phyloP scores from a whole-genome alignment of 1,140 invertebrate species.

The Lordiphosa stackelbergi region DNA sequence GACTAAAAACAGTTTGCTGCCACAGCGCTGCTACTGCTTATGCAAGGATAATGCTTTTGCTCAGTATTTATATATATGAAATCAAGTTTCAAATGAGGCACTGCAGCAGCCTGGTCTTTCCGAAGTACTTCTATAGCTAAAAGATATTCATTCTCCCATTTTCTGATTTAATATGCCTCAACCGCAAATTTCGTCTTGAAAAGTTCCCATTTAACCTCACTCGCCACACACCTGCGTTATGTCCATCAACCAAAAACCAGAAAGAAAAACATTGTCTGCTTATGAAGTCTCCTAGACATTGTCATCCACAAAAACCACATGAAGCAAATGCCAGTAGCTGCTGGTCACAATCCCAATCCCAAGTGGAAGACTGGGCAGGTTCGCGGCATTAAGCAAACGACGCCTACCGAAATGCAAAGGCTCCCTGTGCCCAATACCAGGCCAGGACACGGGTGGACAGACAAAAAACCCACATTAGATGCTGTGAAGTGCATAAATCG shows the following conservation, averaged over 20 bases:
- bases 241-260: slow-evolving; percentile 30
- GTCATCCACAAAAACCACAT: slow-evolving; percentile 16
- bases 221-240: not conserved
- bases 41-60: too few relatives aligned
- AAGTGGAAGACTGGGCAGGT: slow-evolving; percentile 23
- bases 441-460: slow-evolving; percentile 15
- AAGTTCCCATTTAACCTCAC: slow-evolving; percentile 3
- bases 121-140: too few relatives aligned
- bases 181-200: not conserved
- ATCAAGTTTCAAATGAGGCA: too few relatives aligned
- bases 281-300: slow-evolving; percentile 34
- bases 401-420: slow-evolving; percentile 32
- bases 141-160: not conserved
- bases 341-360: not conserved
- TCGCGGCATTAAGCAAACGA: slow-evolving; percentile 62
- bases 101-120: too few relatives aligned
- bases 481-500: slow-evolving; percentile 72
- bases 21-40: too few relatives aligned
- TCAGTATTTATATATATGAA: too few relatives aligned
- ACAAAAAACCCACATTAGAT: slow-evolving; percentile 56
- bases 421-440: slow-evolving; percentile 9
- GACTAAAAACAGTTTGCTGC: too few relatives aligned
- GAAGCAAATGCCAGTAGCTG: slow-evolving; percentile 3
- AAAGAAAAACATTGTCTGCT: slow-evolving; percentile 9
- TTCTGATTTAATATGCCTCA: not conserved